Percentiles rank a stretch among this genome's conserved stretches.
These are phyloP conservation scores for Eospalax fontanierii DNA, from an alignment of 2,797 vertebrate genomes.

Conservation along the genomic window DNA sequence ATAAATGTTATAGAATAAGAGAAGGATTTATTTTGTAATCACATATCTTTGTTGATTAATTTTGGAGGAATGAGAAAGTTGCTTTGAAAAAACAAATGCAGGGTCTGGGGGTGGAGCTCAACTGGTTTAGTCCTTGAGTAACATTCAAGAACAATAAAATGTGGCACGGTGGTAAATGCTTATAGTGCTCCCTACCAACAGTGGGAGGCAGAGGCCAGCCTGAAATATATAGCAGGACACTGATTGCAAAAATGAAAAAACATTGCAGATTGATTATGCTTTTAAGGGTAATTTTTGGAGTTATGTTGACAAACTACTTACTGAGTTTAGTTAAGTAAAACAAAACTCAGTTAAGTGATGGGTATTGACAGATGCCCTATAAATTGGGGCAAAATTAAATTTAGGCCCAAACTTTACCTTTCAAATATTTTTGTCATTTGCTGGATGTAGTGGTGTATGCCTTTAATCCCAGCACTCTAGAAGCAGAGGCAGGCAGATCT, in stretches of 20 bases:
- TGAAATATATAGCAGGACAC: not conserved
- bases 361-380: not conserved
- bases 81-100: conserved; percentile 48
- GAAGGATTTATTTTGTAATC: conserved; percentile 8
- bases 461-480: too few relatives aligned
- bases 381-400: conserved; percentile 33
- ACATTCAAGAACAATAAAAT: not conserved
- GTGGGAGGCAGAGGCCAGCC: not conserved
- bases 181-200: too few relatives aligned
- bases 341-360: conserved; percentile 4
- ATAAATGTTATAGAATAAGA: not conserved
- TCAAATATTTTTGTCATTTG: too few relatives aligned
- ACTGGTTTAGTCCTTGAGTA: not conserved
- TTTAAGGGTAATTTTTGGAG: conserved; percentile 40
- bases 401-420: not conserved
- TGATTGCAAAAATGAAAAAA: conserved; percentile 5
- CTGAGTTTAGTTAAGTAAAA: not conserved
- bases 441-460: too few relatives aligned
- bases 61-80: conserved; percentile 19
- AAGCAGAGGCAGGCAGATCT: too few relatives aligned
- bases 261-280: conserved; percentile 3
- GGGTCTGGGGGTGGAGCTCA: not conserved
- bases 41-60: conserved; percentile 9
- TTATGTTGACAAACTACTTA: conserved; percentile 26
- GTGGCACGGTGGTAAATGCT: not conserved